Base-by-base conservation (phyloP, 2,113 vertebrate genomes). In the Pangasianodon gigas region DNA sequence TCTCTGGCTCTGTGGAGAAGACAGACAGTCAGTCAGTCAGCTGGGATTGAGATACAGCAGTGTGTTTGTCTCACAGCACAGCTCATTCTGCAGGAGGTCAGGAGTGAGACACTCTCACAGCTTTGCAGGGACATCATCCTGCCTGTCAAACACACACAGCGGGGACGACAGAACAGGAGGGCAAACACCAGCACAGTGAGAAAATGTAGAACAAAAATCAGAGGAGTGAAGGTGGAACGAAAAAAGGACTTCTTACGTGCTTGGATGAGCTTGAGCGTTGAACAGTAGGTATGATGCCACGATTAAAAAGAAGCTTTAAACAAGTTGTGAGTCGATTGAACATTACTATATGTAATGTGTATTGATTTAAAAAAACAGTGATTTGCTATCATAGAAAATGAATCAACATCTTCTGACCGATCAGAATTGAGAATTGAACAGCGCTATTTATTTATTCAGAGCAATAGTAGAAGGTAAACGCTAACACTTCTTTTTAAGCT, bases 51-150 rank as follows among this genome's bases (percentile, higher is more conserved):
- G 51, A 74, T 82, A 84, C 80, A 82, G 51, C 51, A 54, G 37
- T 46, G 65, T 14, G 65, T 44, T 41, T 84, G 65, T 56, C 24
- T 82, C 52, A 29, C 26, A 54, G 26, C 51, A 29, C 87, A 84
- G 65, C n/a, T 89, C 65, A 60, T 83, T 83, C 62, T 88, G 62
- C 65, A 46, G 65, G 80, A 89, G 87, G 87, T 89, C 87, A 89
- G 46, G 71, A 87, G 65, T 24, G 3, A 62, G 75, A 58, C 65
- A 56, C 80, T 44, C 80, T 84, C 32, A 13, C 21, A 69, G 80
- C 87, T 88, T 54, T 83, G 62, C 62, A 56, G 48, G 62, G 65
- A 71, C 87, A 84, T 58, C 65, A 41, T 84, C 62, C 65, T 58
- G 87, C 46, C 80, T 89, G 80, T 89, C 87, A 84, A 56, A 84